These are phyloP conservation scores for Fragum sueziense DNA, from an alignment of 2,888 invertebrate genomes.

Conservation along the genomic window DNA sequence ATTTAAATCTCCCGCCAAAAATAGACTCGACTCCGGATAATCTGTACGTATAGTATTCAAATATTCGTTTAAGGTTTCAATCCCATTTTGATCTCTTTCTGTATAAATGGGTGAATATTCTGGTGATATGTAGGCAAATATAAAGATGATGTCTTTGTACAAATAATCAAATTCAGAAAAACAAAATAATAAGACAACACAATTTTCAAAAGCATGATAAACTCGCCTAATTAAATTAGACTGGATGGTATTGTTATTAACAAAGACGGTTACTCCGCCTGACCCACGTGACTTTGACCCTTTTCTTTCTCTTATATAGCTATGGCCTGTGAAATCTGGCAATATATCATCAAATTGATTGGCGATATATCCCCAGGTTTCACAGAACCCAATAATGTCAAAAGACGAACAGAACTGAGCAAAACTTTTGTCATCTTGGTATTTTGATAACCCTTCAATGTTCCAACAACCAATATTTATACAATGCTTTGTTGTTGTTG, in stretches of 20 bases:
- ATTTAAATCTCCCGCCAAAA: no score
- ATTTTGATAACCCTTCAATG: neutral
- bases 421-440: neutral
- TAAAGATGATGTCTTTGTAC: no score
- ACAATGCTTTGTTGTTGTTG: neutral
- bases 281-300: neutral
- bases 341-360: neutral
- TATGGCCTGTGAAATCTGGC: neutral
- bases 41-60: no score
- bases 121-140: no score
- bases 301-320: neutral
- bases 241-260: neutral
- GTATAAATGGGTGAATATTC: no score
- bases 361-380: neutral
- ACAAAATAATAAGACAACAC: no score
- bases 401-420: neutral
- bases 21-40: no score
- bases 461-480: conserved; percentile 1
- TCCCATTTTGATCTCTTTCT: no score
- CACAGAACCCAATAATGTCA: conserved; percentile 10
- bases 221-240: no score
- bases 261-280: conserved; percentile 3
- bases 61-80: no score
- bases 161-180: no score
- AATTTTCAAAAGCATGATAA: no score